phyloP scores from a whole-genome alignment of 2,797 vertebrate species.

The Remorina albescens region DNA sequence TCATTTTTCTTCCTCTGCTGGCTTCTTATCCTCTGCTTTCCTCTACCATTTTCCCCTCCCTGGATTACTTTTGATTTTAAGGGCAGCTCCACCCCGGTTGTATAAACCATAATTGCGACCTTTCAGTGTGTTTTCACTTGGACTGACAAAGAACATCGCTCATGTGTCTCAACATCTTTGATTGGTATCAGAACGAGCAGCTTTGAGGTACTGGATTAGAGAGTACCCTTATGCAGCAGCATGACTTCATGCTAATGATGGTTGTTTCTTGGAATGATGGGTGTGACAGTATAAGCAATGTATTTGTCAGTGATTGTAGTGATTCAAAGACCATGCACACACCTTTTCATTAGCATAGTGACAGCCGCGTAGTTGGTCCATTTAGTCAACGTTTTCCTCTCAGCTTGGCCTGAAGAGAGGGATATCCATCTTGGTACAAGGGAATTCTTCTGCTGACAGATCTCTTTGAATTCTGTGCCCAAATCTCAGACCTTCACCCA shows the following conservation, averaged over 20 bases:
- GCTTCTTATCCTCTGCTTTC: not conserved
- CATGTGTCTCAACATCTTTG: slow-evolving; percentile 19
- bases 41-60: not conserved
- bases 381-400: not conserved
- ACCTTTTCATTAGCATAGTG: slow-evolving; percentile 16
- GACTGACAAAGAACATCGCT: slow-evolving; percentile 43
- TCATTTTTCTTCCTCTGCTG: not conserved
- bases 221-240: not conserved
- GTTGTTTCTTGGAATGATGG: slow-evolving; percentile 19
- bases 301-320: slow-evolving; percentile 24
- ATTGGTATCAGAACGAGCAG: slow-evolving; percentile 25
- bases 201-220: slow-evolving; percentile 33
- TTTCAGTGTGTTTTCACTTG: slow-evolving; percentile 24
- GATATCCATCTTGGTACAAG: not conserved
- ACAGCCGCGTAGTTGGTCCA: not conserved
- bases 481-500: not conserved
- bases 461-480: not conserved
- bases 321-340: slow-evolving; percentile 24
- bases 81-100: slow-evolving; percentile 5
- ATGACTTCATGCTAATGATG: slow-evolving; percentile 36
- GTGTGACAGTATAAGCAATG: slow-evolving; percentile 32
- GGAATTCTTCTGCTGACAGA: not conserved
- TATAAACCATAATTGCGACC: slow-evolving; percentile 32
- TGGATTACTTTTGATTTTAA: slow-evolving; percentile 4
- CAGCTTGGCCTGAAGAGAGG: not conserved